Evolutionary conservation across 2,888 invertebrate genomes (phyloP).

Genomic region (Trichopria drosophilae): DNA sequence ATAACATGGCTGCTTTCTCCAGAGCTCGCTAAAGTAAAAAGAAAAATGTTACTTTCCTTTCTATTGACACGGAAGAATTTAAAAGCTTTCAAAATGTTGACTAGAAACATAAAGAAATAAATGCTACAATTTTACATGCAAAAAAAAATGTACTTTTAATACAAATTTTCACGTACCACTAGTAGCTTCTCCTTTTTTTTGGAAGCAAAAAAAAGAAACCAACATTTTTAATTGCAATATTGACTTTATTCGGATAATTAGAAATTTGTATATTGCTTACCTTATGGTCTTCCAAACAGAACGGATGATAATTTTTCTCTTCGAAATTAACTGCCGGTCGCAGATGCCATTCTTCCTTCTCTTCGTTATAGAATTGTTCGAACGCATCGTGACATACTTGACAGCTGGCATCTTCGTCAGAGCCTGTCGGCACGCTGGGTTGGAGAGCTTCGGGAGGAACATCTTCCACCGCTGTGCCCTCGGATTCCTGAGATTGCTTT

Average conservation of each 20-base stretch:
- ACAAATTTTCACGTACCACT: conserved; percentile 31
- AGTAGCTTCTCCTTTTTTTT: conserved; percentile 30
- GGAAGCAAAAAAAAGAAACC: conserved; percentile 22
- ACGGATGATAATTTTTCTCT: conserved; percentile 81
- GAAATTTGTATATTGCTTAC: conserved; percentile 61
- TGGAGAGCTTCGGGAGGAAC: conserved; percentile 64
- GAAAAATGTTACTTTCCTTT: no score
- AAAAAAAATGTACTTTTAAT: no score
- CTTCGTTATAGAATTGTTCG: conserved; percentile 31
- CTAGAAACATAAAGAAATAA: no score
- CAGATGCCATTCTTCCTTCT: conserved; percentile 91
- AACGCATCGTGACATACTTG: conserved; percentile 12
- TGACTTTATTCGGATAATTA: no score
- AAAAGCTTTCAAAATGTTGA: no score
- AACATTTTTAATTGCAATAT: conserved; percentile 1
- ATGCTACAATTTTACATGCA: no score
- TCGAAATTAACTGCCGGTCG: conserved; percentile 79
- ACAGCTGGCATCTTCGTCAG: conserved; percentile 13
- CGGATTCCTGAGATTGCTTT: conserved; percentile 62
- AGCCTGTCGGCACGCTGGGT: conserved; percentile 13
- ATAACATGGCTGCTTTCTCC: conserved; percentile 47
- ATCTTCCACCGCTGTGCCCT: conserved; percentile 62
- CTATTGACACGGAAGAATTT: no score
- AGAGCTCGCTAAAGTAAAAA: conserved; percentile 47
- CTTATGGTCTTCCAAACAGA: conserved; percentile 87